phyloP scores from a whole-genome alignment of 2,888 invertebrate species.

The Himalopsyche japonica region DNA sequence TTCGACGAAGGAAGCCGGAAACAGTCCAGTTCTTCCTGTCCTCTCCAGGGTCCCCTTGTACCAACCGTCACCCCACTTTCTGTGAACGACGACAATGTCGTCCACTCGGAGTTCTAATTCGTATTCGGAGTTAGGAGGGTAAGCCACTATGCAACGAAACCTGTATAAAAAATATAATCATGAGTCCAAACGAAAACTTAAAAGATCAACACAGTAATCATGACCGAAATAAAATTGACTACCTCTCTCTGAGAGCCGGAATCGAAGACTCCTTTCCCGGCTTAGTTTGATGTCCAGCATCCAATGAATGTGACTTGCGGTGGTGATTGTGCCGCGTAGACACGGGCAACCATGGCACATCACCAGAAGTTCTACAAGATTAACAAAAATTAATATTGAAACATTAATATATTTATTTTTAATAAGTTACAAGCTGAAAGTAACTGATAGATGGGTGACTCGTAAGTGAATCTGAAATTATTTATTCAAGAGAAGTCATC shows the following conservation, averaged over 20 bases:
- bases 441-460: no score
- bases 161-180: conserved; percentile 52
- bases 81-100: conserved; percentile 88
- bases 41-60: conserved; percentile 90
- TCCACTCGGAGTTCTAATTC: conserved; percentile 89
- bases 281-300: conserved; percentile 61
- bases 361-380: background rate
- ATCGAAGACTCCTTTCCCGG: conserved; percentile 45
- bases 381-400: background rate
- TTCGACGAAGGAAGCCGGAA: conserved; percentile 93
- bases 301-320: conserved; percentile 82
- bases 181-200: background rate
- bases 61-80: conserved; percentile 94
- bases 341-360: conserved; percentile 26
- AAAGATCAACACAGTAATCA: background rate
- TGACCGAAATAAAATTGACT: background rate
- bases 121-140: conserved; percentile 92
- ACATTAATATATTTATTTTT: no score
- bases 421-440: no score
- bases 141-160: conserved; percentile 90
- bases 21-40: conserved; percentile 90
- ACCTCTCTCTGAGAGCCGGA: conserved; percentile 55
- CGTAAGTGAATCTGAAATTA: no score
- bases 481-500: no score
- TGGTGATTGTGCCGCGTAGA: conserved; percentile 60